Percentiles rank a stretch among this genome's conserved stretches.
phyloP scores from a whole-genome alignment of 2,113 vertebrate genomes.

The Crotalus viridis region DNA sequence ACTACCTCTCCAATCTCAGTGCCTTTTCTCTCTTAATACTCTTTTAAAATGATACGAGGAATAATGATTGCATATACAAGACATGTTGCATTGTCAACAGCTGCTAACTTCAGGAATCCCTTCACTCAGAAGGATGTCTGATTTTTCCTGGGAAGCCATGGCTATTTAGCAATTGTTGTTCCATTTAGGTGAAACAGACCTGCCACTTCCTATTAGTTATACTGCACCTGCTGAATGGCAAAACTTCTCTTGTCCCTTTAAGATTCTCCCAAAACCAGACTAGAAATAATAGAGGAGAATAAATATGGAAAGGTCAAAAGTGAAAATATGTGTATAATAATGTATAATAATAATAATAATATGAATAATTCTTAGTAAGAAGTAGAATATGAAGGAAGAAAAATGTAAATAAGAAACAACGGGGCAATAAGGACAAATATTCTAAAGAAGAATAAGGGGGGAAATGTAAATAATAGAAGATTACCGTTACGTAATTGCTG shows the following conservation, averaged over 20 bases:
- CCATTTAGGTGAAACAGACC: not conserved
- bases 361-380: too few species aligned
- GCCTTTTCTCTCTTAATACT: not conserved
- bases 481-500: too few species aligned
- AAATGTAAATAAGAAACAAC: too few species aligned
- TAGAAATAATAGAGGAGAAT: too few species aligned
- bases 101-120: not conserved
- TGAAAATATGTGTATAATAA: too few species aligned
- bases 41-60: not conserved
- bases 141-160: not conserved
- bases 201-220: not conserved
- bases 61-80: not conserved
- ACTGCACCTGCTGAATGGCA: not conserved
- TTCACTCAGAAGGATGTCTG: not conserved
- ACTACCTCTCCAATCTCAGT: not conserved
- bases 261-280: not conserved
- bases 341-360: too few species aligned
- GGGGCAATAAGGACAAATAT: too few species aligned
- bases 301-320: too few species aligned
- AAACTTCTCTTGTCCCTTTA: not conserved
- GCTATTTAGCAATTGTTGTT: not conserved
- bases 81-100: not conserved
- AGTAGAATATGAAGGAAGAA: too few species aligned
- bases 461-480: too few species aligned
- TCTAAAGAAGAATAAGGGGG: too few species aligned